Evolutionary conservation across 2,888 invertebrate genomes (phyloP).

Genomic region (Scaptomyza flava): DNA sequence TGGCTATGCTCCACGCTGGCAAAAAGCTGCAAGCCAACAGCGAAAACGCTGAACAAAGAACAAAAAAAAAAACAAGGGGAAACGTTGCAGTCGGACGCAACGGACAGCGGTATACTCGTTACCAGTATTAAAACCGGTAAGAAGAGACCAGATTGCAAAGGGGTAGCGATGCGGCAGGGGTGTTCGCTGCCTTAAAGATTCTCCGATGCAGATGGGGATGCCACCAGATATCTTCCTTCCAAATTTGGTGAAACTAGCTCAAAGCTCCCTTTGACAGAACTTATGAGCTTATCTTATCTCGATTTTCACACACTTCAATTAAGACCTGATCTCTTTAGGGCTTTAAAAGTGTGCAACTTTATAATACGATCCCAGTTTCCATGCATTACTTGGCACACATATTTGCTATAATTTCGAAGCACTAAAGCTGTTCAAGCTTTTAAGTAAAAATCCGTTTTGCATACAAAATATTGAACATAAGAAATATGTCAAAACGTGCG

Average conservation of each 20-base stretch:
- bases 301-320: background rate
- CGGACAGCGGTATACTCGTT: too few relatives aligned
- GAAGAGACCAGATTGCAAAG: too few relatives aligned
- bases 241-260: too few relatives aligned
- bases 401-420: slow-evolving; percentile 2
- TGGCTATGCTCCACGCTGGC: background rate
- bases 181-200: too few relatives aligned
- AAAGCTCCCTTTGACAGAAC: too few relatives aligned
- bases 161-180: too few relatives aligned
- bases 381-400: background rate
- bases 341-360: background rate
- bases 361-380: background rate
- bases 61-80: too few relatives aligned
- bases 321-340: background rate
- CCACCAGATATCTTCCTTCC: too few relatives aligned
- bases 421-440: slow-evolving; percentile 3
- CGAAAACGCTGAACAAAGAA: background rate
- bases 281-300: background rate
- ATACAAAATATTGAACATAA: slow-evolving; percentile 14
- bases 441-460: slow-evolving; percentile 18
- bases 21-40: background rate
- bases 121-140: too few relatives aligned
- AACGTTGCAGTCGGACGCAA: too few relatives aligned
- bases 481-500: slow-evolving; percentile 2
- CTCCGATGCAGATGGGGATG: too few relatives aligned